A percentile compares a stretch with the other conserved stretches of the same genome.
Conservation (phyloP, 2,797 vertebrate genomes). For the Ciconia nigra region DNA sequence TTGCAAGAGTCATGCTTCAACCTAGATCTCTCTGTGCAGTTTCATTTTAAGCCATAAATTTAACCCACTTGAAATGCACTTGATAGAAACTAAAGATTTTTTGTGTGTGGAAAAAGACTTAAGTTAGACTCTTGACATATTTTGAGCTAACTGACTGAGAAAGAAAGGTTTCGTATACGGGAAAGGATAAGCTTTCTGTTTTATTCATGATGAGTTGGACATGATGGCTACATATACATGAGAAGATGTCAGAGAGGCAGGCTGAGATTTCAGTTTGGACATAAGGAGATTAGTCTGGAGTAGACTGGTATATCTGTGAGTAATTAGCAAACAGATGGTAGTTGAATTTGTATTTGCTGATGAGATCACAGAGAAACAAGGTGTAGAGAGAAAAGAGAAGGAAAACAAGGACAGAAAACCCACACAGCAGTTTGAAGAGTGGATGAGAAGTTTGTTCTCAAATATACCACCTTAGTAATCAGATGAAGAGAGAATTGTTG, state of each 20-base stretch:
- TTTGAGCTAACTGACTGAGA: not conserved
- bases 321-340: conserved; percentile 62
- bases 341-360: conserved; percentile 42
- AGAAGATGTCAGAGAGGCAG: not conserved
- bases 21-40: not conserved
- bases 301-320: conserved; percentile 37
- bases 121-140: not conserved
- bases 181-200: not conserved
- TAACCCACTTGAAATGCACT: not conserved
- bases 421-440: not conserved
- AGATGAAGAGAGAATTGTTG: not conserved
- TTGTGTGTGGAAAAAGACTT: not conserved
- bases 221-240: not conserved
- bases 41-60: not conserved
- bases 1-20: not conserved
- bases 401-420: conserved; percentile 44
- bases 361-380: conserved; percentile 44
- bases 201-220: not conserved
- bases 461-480: not conserved
- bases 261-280: conserved; percentile 28
- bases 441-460: not conserved
- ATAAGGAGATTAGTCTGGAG: conserved; percentile 44
- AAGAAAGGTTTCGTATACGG: not conserved
- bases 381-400: conserved; percentile 11
- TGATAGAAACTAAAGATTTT: not conserved